A percentile compares a stretch with the other conserved stretches of the same genome.
Conservation (phyloP, 2,113 vertebrate species). For the Equus quagga region DNA sequence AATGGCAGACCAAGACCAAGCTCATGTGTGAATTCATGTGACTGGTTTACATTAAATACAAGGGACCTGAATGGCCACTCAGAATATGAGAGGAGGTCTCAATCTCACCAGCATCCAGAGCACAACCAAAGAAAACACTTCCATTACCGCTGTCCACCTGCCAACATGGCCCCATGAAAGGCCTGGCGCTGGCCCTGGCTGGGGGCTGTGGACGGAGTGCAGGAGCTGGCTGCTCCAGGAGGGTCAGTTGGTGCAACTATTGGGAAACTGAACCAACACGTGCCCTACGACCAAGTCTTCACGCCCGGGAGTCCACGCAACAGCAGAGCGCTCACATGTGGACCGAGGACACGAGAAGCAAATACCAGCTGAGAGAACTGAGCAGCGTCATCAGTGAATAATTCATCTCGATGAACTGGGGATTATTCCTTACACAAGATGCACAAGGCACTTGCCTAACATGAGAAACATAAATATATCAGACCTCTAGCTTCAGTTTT, state of each 20-base stretch:
- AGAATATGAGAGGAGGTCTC: accelerated
- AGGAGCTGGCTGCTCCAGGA: not conserved
- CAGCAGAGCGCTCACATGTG: accelerated
- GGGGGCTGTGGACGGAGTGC: too few relatives aligned
- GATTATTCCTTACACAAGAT: not conserved
- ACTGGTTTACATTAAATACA: not conserved
- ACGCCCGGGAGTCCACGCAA: accelerated
- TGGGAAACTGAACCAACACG: not conserved
- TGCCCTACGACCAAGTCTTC: not conserved
- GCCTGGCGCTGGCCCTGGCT: too few relatives aligned
- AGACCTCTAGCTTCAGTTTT: not conserved
- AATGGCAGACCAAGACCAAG: too few relatives aligned
- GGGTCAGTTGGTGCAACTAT: not conserved
- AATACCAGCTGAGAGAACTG: accelerated
- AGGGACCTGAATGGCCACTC: not conserved
- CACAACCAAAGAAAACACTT: too few relatives aligned
- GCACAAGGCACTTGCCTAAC: not conserved
- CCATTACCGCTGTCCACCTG: not conserved
- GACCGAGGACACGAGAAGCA: not conserved
- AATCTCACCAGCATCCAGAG: not conserved
- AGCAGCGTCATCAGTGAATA: too few relatives aligned
- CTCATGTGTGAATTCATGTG: not conserved
- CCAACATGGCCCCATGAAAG: not conserved
- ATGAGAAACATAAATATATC: not conserved
- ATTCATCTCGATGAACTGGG: not conserved